Percentiles rank a stretch among this genome's conserved stretches.
phyloP scores from a whole-genome alignment of 2,888 invertebrate genomes.

The Synergus itoensis region DNA sequence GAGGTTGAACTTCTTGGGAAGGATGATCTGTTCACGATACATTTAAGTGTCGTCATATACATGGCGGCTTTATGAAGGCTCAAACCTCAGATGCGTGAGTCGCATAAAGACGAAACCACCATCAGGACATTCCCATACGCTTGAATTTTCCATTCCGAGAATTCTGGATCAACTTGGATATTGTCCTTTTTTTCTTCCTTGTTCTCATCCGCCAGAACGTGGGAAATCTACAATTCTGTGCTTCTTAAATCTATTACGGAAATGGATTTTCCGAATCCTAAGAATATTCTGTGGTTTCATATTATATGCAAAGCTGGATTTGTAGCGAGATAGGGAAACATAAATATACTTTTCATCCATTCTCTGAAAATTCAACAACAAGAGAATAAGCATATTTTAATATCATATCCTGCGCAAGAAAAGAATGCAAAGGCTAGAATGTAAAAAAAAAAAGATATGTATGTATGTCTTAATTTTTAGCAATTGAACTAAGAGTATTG shows the following conservation, averaged over 20 bases:
- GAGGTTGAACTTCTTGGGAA: slow-evolving; percentile 46
- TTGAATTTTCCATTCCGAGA: slow-evolving; percentile 14
- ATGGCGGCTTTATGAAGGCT: slow-evolving; percentile 58
- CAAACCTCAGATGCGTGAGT: slow-evolving; percentile 58
- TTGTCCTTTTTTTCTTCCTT: background rate
- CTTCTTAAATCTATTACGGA: slow-evolving; percentile 2
- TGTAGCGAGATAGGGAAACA: background rate
- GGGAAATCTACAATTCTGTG: slow-evolving; percentile 5
- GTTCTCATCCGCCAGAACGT: background rate
- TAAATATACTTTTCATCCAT: background rate
- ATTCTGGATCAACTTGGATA: background rate
- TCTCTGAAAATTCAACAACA: background rate
- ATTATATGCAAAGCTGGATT: background rate
- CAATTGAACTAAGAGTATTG: too few species aligned
- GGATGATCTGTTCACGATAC: slow-evolving; percentile 60
- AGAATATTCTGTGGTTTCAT: background rate
- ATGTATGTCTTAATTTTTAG: too few species aligned
- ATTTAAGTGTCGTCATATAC: slow-evolving; percentile 60
- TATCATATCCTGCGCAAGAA: background rate
- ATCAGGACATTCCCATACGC: slow-evolving; percentile 45
- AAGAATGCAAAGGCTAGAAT: too few species aligned
- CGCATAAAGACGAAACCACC: slow-evolving; percentile 60
- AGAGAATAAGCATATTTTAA: background rate
- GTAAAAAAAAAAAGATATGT: too few species aligned
- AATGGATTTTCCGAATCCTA: background rate